Conservation (phyloP, 2,113 vertebrate species). For the Syngnathus typhle region DNA sequence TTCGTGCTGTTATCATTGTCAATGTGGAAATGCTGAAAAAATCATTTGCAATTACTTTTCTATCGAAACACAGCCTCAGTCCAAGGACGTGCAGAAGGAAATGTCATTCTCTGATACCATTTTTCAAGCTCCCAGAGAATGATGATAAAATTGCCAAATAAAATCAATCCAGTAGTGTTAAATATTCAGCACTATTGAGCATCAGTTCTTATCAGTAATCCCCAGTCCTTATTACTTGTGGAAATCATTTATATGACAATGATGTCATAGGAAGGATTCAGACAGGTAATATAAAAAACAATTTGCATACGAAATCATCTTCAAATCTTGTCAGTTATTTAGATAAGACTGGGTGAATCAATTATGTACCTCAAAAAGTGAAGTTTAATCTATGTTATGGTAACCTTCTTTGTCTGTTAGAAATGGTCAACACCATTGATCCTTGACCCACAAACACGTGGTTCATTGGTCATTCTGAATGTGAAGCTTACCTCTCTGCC, state of each 20-base stretch:
- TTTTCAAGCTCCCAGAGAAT: constrained; percentile 39
- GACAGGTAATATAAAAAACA: background rate
- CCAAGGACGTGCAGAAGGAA: constrained; percentile 39
- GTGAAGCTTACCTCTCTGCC: background rate
- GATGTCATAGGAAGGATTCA: constrained; percentile 11
- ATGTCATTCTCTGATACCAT: constrained; percentile 57
- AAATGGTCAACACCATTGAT: background rate
- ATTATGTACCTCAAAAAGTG: background rate
- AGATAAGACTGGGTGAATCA: background rate
- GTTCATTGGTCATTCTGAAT: background rate
- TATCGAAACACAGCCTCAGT: constrained; percentile 19
- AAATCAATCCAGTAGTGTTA: constrained; percentile 31
- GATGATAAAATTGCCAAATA: constrained; percentile 44
- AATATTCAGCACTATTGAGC: constrained; percentile 61
- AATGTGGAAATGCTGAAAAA: constrained; percentile 27
- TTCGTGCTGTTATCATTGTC: constrained; percentile 24
- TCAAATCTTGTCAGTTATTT: background rate
- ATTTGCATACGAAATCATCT: background rate
- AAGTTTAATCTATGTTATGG: background rate
- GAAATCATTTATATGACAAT: constrained; percentile 12
- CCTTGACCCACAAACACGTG: background rate
- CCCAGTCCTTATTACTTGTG: constrained; percentile 29
- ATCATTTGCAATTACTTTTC: constrained; percentile 44
- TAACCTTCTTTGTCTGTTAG: background rate
- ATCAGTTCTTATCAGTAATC: constrained; percentile 47